Base-by-base conservation (phyloP, 2,113 vertebrate species). In the Lucifuga dentata region DNA sequence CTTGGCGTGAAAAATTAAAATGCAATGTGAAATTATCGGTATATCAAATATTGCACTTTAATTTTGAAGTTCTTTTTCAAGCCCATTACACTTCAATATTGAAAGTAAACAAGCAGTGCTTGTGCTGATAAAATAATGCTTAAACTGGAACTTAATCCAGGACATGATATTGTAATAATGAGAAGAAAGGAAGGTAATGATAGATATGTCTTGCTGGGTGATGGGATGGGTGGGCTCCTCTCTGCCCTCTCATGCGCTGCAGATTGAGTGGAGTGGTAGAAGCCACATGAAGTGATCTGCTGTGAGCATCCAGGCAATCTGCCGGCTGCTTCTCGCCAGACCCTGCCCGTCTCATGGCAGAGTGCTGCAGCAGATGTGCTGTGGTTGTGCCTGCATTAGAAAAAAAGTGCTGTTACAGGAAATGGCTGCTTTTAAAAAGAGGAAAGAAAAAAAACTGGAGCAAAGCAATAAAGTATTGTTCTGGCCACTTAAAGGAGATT, bases 361-460 rank as follows among this genome's bases (percentile, higher is more conserved):
- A 89, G 77, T 88, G 85, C 44, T 81, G 79, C 89, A 75, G 91
- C 93, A 96, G 93, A 95, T 95, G 93, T 92, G 86, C 89, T 92
- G 89, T 87, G 91, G 86, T 89, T 70, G 56, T 83, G 86, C 74
- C 79, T 83, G 73, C 62, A 77, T 91, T 89, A 88, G 87, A 71
- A 79, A 61, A 74, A 81, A 85, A 82, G 77, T 83, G 78, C 76
- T 86, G 77, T 88, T 87, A 84, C 82, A 90, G 89, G 90, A 92
- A 93, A 92, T 90, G 80, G 79, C 80, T 72, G 62, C 61, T 87
- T 89, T 86, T 81, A 76, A 81, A 89, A 80, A 32, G 48, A 57
- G 53, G 56, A 73, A 39, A 72, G 63, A 65, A 60, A 57, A 76
- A 67, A 68, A 74, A 23, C 48, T 46, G 20, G 55, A 68, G 49